Percentiles rank a stretch among this genome's conserved stretches.
These are phyloP conservation scores for Furcula furcula DNA, from an alignment of 2,888 invertebrate genomes.

Conservation along the genomic window DNA sequence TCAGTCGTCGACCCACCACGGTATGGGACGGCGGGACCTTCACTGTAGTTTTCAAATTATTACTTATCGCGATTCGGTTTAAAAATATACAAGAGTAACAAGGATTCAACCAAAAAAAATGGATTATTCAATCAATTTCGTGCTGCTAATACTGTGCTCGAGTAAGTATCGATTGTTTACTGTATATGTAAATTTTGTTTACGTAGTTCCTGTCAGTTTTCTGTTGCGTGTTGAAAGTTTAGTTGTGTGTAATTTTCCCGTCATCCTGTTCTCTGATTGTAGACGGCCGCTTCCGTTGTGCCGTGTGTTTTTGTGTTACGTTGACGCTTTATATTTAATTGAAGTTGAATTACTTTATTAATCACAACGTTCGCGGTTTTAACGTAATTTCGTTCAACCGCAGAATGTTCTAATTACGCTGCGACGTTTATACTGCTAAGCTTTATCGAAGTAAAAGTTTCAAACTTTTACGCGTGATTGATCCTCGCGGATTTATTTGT, in stretches of 20 bases:
- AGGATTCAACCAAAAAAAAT: conserved; percentile 41
- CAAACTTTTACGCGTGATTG: conserved; percentile 13
- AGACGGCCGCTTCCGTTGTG: conserved; percentile 22
- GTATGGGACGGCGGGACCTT: conserved; percentile 27
- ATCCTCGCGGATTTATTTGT: conserved; percentile 8
- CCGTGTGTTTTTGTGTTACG: conserved; percentile 29
- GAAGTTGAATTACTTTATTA: not conserved
- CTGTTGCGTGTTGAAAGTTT: conserved; percentile 50
- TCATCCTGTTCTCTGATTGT: conserved; percentile 45
- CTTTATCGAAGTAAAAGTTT: conserved; percentile 8
- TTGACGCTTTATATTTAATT: conserved; percentile 15
- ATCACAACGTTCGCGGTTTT: not conserved
- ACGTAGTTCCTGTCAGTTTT: conserved; percentile 25
- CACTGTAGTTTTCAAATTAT: conserved; percentile 4
- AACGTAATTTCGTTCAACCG: not conserved
- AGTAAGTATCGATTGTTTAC: conserved; percentile 54
- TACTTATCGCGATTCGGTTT: conserved; percentile 16
- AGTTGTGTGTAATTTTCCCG: conserved; percentile 57
- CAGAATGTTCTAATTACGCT: not conserved
- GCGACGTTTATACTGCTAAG: not conserved
- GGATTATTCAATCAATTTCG: conserved; percentile 57
- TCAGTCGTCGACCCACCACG: conserved; percentile 37
- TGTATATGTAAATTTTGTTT: conserved; percentile 28
- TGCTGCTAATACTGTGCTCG: conserved; percentile 61
- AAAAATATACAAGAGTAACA: conserved; percentile 15